Base-by-base conservation (phyloP, 2,888 invertebrate genomes). In the Meloe dianella region DNA sequence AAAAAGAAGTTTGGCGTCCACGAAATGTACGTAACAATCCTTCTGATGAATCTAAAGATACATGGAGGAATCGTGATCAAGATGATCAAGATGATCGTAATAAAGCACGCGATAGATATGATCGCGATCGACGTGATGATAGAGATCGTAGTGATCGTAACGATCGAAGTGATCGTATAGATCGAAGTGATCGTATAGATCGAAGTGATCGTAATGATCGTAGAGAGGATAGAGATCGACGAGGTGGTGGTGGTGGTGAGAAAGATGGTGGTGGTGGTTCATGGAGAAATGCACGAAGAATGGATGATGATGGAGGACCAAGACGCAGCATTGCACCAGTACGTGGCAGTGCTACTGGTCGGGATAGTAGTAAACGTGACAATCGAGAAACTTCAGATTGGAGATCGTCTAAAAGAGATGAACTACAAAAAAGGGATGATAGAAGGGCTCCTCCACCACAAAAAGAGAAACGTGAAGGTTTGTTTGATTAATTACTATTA, bases 391-490 rank as follows among this genome's bases (percentile, higher is more conserved):
- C 41, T 7, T 66, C 68, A 12, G 73, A 74, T 65, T 73, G 67
- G 69, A 69, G 70, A 57, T 54, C 65, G 12, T 41, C 57, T 8
- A 68, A 74, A 17, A 72, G 73, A 58, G 77, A 78, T 8, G 77
- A 77, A 56, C 70, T 73, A 7, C 65, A 70, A 41, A 74, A 73
- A 54, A 73, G 71, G 29, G 68, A 63, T 17, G 75, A 74, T 17
- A 63, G 70, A 24, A 66, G 69, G 63, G 64, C 67, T 35, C 67
- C 74, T 10, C 73, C 80, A 22, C 67, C 76, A 24, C 76, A 79
- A 65, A 74, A 74, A 60, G 81, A 82, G 61, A 82, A 80, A 77
- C 79, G 82, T 82, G 77, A 80, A 80, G 41, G 41, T 41, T 17
- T 17, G 22, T 32, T 32, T 20, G 27, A 57, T n/a, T 56, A 24